A percentile compares a stretch with the other conserved stretches of the same genome.
Evolutionary conservation across 2,113 vertebrate species (phyloP).

Genomic region (Chascanopsetta lugubris): DNA sequence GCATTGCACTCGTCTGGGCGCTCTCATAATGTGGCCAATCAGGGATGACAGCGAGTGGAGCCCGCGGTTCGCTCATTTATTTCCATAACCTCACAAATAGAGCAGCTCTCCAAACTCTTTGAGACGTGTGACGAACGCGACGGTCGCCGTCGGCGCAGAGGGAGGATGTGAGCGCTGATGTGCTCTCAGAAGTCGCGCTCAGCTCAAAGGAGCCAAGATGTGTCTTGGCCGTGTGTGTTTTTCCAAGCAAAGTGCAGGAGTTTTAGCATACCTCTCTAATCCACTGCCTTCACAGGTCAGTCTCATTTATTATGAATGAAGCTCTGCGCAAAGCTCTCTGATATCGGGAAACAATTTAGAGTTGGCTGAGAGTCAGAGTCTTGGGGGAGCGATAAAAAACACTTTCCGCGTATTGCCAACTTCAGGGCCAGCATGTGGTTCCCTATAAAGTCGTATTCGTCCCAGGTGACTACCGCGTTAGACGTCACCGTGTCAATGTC

Average conservation of each 20-base stretch:
- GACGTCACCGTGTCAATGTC: constrained; percentile 23
- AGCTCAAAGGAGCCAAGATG: constrained; percentile 56
- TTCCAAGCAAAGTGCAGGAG: constrained; percentile 39
- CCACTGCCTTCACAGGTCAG: constrained; percentile 53
- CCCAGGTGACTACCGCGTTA: constrained; percentile 31
- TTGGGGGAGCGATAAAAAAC: constrained; percentile 56
- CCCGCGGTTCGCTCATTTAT: constrained; percentile 46
- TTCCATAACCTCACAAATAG: constrained; percentile 56
- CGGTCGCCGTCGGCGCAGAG: constrained; percentile 42
- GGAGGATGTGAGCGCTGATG: constrained; percentile 44
- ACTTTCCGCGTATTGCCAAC: constrained; percentile 53
- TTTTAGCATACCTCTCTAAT: constrained; percentile 53
- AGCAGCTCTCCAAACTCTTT: constrained; percentile 57
- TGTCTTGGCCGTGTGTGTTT: constrained; percentile 36
- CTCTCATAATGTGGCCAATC: constrained; percentile 42
- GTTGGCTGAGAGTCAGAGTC: constrained; percentile 49
- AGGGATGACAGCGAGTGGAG: constrained; percentile 23
- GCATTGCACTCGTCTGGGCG: constrained; percentile 26
- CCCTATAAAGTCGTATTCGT: constrained; percentile 50
- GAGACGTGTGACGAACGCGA: constrained; percentile 60
- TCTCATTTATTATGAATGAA: constrained; percentile 70
- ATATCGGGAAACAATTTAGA: constrained; percentile 68
- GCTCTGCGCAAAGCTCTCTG: constrained; percentile 56
- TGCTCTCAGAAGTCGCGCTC: constrained; percentile 42
- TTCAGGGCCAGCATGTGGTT: constrained; percentile 49